Evolutionary conservation across 2,888 invertebrate genomes (phyloP).

Genomic region (Ophion costatus): DNA sequence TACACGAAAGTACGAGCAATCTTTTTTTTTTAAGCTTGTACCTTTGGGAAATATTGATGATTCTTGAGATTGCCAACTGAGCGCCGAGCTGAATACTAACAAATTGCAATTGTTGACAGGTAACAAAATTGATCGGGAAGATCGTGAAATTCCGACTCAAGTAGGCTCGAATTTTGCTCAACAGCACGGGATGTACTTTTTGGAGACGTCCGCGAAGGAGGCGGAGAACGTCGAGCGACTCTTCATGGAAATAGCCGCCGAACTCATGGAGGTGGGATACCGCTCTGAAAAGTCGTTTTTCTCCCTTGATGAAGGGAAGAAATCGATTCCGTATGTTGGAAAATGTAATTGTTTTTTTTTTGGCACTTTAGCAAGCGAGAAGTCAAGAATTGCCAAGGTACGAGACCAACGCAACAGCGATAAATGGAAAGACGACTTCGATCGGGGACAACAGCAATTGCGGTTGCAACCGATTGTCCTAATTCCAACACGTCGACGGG

Average conservation of each 20-base stretch:
- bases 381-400: constrained; percentile 92
- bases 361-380: constrained; percentile 89
- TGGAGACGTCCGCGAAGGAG: constrained; percentile 99
- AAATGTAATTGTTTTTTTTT: constrained; percentile 34
- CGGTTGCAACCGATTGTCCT: constrained; percentile 83
- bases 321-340: background rate
- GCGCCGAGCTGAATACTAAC: background rate
- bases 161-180: constrained; percentile 98
- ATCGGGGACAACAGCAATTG: constrained; percentile 89
- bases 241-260: constrained; percentile 98
- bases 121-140: constrained; percentile 98
- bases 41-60: background rate
- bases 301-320: constrained; percentile 8
- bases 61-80: too few species aligned
- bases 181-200: constrained; percentile 98
- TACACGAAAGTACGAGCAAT: too few species aligned
- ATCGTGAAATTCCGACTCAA: constrained; percentile 96
- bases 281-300: background rate
- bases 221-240: constrained; percentile 98
- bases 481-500: constrained; percentile 66
- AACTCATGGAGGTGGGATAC: constrained; percentile 90
- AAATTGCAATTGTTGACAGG: constrained; percentile 84
- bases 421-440: constrained; percentile 89
- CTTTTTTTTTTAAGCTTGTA: too few species aligned
- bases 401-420: constrained; percentile 88